Base-by-base conservation (phyloP, 2,888 invertebrate genomes). In the Cylindroiulus punctatus region DNA sequence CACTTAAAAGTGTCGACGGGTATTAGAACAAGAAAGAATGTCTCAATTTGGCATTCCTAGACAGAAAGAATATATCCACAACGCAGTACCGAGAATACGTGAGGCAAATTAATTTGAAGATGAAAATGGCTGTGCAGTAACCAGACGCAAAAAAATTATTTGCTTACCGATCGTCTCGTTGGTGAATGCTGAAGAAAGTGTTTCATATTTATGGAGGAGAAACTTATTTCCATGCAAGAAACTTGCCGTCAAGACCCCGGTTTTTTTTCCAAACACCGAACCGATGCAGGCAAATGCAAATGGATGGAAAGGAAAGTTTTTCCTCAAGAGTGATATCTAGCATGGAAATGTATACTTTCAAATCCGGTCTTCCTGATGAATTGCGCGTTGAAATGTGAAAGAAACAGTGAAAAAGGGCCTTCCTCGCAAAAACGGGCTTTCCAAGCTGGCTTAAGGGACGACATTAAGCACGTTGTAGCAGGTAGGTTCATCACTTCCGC, bases 311-410 rank as follows among this genome's bases (percentile, higher is more conserved):
- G 22, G 65, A 65, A 65, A 65, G 65, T 65, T 65, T 65, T 65
- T 65, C 65, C 65, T 65, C 65, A 22, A 65, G 65, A 65, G 65
- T 65, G 65, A 65, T 65, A 65, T 65, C 65, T 65, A 65, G 65
- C 22, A 22, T 65, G 65, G 65, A 65, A 65, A 65, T 65, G 65
- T 65, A 65, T 65, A 65, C 65, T 65, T 65, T 65, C 7, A 65
- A 65, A 65, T 65, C 65, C 65, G 65, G 65, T 65, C 65, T 65
- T 65, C 65, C 65, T 65, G 65, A 65, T 65, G 65, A 65, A 65
- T 65, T 65, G 65, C 65, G 10, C 65, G 26, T 65, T 65, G 65
- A 65, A 65, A 65, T 65, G 65, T 7, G 22, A 65, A 65, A 65
- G 65, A 65, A 65, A 65, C 22, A 19, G 65, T 22, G 65, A 65